Conservation (phyloP, 2,888 invertebrate genomes). For the Phymatocera aterrima region DNA sequence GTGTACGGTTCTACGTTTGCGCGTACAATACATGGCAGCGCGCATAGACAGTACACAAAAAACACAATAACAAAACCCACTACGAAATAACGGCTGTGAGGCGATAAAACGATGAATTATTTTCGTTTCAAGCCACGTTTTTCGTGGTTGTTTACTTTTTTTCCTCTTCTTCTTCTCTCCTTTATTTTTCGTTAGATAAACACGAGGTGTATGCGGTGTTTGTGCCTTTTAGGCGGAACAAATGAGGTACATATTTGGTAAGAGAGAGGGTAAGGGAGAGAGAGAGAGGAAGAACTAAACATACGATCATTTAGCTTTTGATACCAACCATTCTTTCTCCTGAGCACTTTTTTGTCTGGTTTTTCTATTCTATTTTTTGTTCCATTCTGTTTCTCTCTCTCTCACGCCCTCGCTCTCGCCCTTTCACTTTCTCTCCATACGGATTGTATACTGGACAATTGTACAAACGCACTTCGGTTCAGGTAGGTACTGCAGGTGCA, state of each 20-base stretch:
- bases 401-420: background rate
- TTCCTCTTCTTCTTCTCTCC: background rate
- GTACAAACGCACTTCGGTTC: background rate
- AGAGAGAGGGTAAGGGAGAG: no score
- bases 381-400: background rate
- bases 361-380: background rate
- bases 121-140: background rate
- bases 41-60: background rate
- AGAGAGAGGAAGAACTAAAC: background rate
- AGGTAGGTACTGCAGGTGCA: background rate
- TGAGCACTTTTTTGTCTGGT: background rate
- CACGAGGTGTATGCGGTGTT: background rate
- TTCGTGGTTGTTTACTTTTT: background rate
- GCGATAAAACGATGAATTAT: slow-evolving; percentile 20
- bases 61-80: slow-evolving; percentile 1
- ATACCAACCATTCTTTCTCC: background rate
- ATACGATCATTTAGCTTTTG: slow-evolving; percentile 25
- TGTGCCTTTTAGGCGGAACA: slow-evolving; percentile 27
- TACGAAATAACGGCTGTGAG: background rate
- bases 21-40: background rate
- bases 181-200: slow-evolving; percentile 11
- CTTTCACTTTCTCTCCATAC: background rate
- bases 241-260: slow-evolving; percentile 25
- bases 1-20: background rate
- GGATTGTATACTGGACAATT: background rate